Evolutionary conservation across 2,888 invertebrate species (phyloP), one percentile per base, ranked within the genome.

Genomic region (Abscondita cerata): DNA sequence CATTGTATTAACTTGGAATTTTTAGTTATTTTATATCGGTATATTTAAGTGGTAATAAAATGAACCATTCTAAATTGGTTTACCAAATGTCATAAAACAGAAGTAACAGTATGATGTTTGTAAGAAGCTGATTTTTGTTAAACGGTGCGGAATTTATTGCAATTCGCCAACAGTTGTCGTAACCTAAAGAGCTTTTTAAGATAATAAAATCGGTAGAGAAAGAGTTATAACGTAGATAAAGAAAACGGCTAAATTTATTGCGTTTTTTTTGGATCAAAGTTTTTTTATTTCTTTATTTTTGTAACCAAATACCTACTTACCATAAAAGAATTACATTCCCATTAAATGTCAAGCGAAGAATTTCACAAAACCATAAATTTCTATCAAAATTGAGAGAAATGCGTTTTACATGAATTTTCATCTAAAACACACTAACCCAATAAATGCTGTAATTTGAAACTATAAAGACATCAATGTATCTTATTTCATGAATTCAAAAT

Each of bases 21-120:
- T 58, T 50, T 19, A 33, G 38, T 47, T 48, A 48, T 53, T 59
- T 59, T 59, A 59, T 59, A 59, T 59, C 48, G 38, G 47, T 59
- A 52, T 33, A 50, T 41, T 34, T 53, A 52, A 57, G 56, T 57
- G 57, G 62, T 40, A 57, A 47, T 62, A 62, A 62, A 62, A 62
- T 47, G 62, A 57, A 38, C 44, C 50, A 58, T 57, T 50, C 46
- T 33, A 50, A 60, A 55, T 54, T 44, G 50, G 56, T 58, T 62
- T 46, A 58, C 57, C 52, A 48, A 62, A 57, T 52, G 56, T 53
- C 62, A 62, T 62, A 58, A 62, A 61, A 61, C 36, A 50, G 54
- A 55, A 60, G 50, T 44, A 40, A 41, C 19, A 50, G 44, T 31
- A 57, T 31, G 12, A 25, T 34, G 33, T 18, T n/a, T 20, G 18